A percentile compares a stretch with the other conserved stretches of the same genome.
Conservation (phyloP, 2,113 vertebrate genomes). For the Sorex fumeus region DNA sequence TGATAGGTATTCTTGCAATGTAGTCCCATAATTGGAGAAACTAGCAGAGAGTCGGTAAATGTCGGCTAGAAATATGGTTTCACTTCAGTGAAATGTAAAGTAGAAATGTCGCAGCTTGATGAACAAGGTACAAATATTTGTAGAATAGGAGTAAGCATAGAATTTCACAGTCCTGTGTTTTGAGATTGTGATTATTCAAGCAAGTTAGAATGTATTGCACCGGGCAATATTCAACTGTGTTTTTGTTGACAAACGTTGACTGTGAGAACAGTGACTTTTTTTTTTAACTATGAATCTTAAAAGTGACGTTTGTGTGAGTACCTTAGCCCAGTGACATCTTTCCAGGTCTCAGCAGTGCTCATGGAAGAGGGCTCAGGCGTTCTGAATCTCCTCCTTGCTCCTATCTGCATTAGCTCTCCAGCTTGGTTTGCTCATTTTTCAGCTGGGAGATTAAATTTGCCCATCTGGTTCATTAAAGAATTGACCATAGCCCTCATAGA, state of each 20-base stretch:
- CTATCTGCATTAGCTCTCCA: not conserved
- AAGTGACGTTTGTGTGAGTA: not conserved
- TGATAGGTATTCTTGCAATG: not conserved
- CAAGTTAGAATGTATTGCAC: not conserved
- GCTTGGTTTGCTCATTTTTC: not conserved
- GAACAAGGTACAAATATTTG: conserved; percentile 20
- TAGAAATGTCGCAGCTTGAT: not conserved
- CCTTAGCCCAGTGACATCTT: not conserved
- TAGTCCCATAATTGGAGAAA: not conserved
- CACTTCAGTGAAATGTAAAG: conserved; percentile 39
- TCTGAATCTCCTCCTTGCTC: not conserved
- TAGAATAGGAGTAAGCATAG: not conserved
- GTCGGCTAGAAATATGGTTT: conserved; percentile 17
- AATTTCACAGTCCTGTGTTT: not conserved
- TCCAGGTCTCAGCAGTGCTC: not conserved
- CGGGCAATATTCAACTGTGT: not conserved
- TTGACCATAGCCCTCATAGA: not conserved
- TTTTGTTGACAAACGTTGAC: not conserved
- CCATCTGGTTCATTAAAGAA: not conserved
- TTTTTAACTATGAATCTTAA: not conserved
- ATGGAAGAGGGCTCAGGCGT: not conserved
- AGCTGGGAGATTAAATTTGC: not conserved
- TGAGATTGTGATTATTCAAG: not conserved
- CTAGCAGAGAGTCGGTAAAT: conserved; percentile 1
- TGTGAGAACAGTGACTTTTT: not conserved